phyloP scores from a whole-genome alignment of 2,113 vertebrate species.

The Muntiacus muntjak region DNA sequence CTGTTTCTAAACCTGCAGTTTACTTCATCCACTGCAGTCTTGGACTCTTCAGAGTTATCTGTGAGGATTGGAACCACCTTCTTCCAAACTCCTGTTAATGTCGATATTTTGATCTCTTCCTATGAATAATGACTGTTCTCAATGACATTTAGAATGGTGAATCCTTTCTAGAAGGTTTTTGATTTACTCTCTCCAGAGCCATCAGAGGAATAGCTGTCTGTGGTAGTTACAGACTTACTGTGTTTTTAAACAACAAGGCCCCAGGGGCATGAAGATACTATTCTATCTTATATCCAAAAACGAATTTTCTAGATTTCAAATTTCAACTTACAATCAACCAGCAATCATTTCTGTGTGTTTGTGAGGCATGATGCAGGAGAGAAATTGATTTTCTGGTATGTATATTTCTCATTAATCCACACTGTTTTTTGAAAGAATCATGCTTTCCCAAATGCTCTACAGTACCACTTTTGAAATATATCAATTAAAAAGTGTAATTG shows the following conservation, averaged over 20 bases:
- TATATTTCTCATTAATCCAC: background rate
- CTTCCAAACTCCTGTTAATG: background rate
- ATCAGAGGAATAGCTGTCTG: background rate
- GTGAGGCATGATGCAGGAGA: background rate
- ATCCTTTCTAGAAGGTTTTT: background rate
- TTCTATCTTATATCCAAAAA: background rate
- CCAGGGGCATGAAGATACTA: background rate
- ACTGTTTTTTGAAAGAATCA: background rate
- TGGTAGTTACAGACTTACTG: background rate
- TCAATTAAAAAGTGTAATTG: background rate
- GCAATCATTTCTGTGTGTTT: background rate
- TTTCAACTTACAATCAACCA: background rate
- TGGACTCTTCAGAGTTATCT: background rate
- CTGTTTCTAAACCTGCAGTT: background rate
- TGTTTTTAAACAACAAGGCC: background rate
- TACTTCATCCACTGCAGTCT: background rate
- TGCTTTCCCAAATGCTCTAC: background rate
- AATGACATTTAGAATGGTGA: background rate
- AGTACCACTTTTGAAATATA: background rate
- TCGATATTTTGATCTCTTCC: background rate
- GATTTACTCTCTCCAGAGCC: background rate
- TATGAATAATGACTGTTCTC: background rate
- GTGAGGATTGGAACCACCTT: background rate
- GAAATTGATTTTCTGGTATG: background rate
- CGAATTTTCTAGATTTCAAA: background rate